Evolutionary conservation across 2,888 invertebrate species (phyloP), one percentile per base, ranked within the genome.

Genomic region (Ichneumon xanthorius): DNA sequence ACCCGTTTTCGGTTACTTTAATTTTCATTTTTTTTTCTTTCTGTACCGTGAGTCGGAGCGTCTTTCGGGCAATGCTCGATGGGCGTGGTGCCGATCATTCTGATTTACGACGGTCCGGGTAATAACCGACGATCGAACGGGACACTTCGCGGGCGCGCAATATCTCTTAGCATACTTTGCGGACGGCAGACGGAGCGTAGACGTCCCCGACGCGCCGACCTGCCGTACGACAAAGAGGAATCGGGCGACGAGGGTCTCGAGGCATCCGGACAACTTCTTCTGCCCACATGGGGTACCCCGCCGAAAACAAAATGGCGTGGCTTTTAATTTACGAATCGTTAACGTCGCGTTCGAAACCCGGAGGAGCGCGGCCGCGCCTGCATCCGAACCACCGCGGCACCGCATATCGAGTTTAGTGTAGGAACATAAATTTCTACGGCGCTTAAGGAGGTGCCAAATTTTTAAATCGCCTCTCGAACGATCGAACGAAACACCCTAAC

Each of bases 241-340:
- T 86, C 75, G 80, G 73, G 80, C 53, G 45, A 48, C 48, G 76
- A 82, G 76, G 65, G 58, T 55, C 72, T 61, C 77, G 86, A 85
- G 77, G 76, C 76, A 83, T 75, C 53, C 71, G 76, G 83, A 87
- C 90, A 88, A 89, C 90, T 89, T 91, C 88, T 90, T 92, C 89
- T 87, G 83, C 88, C 87, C 88, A 88, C 87, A 80, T 82, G 71
- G 78, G 72, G 67, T 55, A 68, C 71, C 75, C 82, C 48, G 53
- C 82, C 85, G 84, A 86, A 89, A 87, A 26, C 87, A 88, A 90
- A 89, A 91, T 89, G 87, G 88, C 87, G 82, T 80, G 71, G 78
- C 88, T 90, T 91, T 92, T 92, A 92, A 92, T 92, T 92, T 92
- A 92, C 90, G 91, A 91, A 91, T 89, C 92, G 91, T 92, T 92